Evolutionary conservation across 2,888 invertebrate species (phyloP), one percentile per base, ranked within the genome.

Genomic region (Cyaniris semiargus): DNA sequence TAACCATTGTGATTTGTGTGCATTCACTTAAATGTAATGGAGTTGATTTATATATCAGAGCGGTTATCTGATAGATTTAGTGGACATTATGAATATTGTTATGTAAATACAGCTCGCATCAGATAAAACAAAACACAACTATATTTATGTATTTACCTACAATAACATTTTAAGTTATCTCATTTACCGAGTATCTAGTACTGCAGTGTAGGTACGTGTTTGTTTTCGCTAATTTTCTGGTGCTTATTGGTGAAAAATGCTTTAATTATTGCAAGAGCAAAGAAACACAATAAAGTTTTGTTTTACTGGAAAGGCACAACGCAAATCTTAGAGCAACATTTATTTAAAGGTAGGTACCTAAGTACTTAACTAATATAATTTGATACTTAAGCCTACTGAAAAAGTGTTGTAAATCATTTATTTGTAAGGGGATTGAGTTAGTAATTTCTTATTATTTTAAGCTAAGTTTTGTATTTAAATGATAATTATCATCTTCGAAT

Each of bases 11-110:
- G 27, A 27, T 27, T 27, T 27, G 27, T 23, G 23, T 60, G 60
- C 23, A 23, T 23, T 23, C 21, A 13, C 13, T 1, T 58, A 60
- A 23, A 8, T 60, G 21, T 60, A 60, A 23, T 60, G 60, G 60
- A 60, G 23, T 23, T 23, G 60, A 60, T 60, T 23, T 23, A 60
- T 60, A 60, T 23, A 13, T 60, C 21, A 23, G 13, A 60, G 13
- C 23, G 58, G 21, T 21, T 66, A 66, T 66, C 66, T 66, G 66
- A 15, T 66, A 66, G 66, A 66, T 66, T 8, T 60, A 60, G 66
- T 66, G 66, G 66, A 27, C 66, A 66, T 60, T 60, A 60, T 23
- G 27, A 66, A 15, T 31, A 66, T 66, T 15, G 27, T 27, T 66
- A 15, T 27, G 66, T 18, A 66, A 27, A 66, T 31, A 66, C 27